phyloP scores from a whole-genome alignment of 1,140 invertebrate species.

The Brachystomella parvula region DNA sequence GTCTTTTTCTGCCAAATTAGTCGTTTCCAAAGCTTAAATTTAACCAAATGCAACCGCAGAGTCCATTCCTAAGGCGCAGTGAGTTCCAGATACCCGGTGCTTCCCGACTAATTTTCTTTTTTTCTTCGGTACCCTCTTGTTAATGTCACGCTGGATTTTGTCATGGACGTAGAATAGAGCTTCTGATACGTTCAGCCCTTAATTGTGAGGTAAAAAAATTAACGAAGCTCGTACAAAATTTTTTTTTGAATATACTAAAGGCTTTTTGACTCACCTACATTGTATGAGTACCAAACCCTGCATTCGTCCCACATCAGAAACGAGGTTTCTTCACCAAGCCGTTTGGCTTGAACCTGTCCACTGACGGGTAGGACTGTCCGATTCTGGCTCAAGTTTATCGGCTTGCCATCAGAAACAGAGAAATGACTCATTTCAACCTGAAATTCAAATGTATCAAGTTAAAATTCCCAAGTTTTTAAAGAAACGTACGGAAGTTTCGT shows the following conservation, averaged over 20 bases:
- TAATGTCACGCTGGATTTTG: not conserved
- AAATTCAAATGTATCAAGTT: not conserved
- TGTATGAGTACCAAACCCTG: constrained; percentile 24
- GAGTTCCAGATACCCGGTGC: not conserved
- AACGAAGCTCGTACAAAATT: not conserved
- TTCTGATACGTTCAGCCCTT: constrained; percentile 6
- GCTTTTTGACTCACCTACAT: constrained; percentile 14
- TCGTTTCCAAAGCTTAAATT: not conserved
- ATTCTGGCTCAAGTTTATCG: not conserved
- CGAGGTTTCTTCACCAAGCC: constrained; percentile 18
- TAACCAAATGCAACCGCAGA: constrained; percentile 12
- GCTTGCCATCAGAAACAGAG: not conserved
- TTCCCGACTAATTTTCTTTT: not conserved
- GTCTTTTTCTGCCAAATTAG: not conserved
- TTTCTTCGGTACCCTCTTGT: not conserved
- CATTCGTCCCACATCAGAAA: constrained; percentile 32
- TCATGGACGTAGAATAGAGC: constrained; percentile 11
- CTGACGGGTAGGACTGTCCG: not conserved
- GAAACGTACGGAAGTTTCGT: not conserved
- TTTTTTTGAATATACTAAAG: not conserved
- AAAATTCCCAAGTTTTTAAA: not conserved
- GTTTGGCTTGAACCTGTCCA: constrained; percentile 16
- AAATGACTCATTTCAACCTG: constrained; percentile 13
- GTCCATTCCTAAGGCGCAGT: constrained; percentile 12
- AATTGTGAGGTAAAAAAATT: not conserved